Percentiles rank a stretch among this genome's conserved stretches.
Evolutionary conservation across 2,888 invertebrate genomes (phyloP).

Genomic region (Laothoe populi): DNA sequence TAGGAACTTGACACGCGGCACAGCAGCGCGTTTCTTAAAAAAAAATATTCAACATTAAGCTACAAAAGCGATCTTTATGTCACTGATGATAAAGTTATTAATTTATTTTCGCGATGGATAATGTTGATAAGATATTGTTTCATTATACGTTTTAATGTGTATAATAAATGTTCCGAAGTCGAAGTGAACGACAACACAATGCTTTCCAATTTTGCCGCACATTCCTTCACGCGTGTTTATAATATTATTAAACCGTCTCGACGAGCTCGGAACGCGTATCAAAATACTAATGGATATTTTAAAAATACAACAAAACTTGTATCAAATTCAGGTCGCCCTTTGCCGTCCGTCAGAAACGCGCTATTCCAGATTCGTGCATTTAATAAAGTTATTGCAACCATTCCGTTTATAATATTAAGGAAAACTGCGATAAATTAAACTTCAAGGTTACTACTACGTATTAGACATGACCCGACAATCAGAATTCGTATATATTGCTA

Average conservation of each 20-base stretch:
- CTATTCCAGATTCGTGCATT: slow-evolving; percentile 10
- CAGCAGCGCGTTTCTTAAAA: slow-evolving; percentile 28
- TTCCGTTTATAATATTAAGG: background rate
- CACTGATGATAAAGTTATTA: slow-evolving; percentile 10
- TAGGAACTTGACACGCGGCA: background rate
- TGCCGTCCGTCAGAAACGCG: slow-evolving; percentile 44
- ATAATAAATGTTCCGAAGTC: slow-evolving; percentile 1
- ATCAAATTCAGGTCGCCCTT: slow-evolving; percentile 52
- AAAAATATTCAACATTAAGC: background rate
- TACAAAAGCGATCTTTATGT: slow-evolving; percentile 7
- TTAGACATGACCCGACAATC: background rate
- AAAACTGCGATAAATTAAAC: background rate
- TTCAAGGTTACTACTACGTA: background rate
- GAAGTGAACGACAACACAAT: slow-evolving; percentile 37
- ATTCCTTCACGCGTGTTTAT: slow-evolving; percentile 69
- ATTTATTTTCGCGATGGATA: slow-evolving; percentile 3
- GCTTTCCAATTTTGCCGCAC: slow-evolving; percentile 66
- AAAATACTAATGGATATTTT: slow-evolving; percentile 54
- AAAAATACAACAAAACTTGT: slow-evolving; percentile 47
- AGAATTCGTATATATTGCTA: background rate
- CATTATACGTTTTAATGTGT: background rate
- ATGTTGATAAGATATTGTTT: background rate
- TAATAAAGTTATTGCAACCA: background rate
- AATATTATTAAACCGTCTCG: slow-evolving; percentile 56
- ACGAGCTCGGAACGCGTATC: slow-evolving; percentile 46